Evolutionary conservation across 2,113 vertebrate species (phyloP).

Genomic region (Nothoprocta pentlandii): DNA sequence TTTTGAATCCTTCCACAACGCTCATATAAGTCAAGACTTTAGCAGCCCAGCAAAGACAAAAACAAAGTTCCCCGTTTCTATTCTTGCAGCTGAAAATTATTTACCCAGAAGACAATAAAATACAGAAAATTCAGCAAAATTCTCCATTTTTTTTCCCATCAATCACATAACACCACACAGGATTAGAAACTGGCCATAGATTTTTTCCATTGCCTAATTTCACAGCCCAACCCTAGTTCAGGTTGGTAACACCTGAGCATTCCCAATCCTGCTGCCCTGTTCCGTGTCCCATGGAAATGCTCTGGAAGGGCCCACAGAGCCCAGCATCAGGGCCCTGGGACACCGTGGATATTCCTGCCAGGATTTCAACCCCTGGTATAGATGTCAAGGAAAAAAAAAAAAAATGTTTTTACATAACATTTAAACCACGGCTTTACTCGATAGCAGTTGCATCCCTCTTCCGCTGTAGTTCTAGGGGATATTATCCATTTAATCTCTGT

Average conservation of each 20-base stretch:
- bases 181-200: background rate
- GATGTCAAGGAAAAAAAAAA: background rate
- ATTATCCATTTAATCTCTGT: background rate
- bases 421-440: background rate
- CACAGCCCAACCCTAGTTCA: background rate
- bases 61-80: background rate
- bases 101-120: background rate
- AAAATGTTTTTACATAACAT: background rate
- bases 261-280: background rate
- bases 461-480: background rate
- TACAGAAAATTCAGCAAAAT: background rate
- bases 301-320: background rate
- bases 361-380: background rate
- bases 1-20: background rate
- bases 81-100: background rate
- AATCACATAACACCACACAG: background rate
- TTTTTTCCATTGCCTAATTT: background rate
- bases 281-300: background rate
- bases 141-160: background rate
- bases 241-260: background rate
- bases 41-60: background rate
- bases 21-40: background rate
- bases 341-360: background rate
- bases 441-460: background rate
- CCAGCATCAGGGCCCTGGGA: background rate